Evolutionary conservation across 2,113 vertebrate species (phyloP), one percentile per base, ranked within the genome.

Genomic region (Etheostoma spectabile): DNA sequence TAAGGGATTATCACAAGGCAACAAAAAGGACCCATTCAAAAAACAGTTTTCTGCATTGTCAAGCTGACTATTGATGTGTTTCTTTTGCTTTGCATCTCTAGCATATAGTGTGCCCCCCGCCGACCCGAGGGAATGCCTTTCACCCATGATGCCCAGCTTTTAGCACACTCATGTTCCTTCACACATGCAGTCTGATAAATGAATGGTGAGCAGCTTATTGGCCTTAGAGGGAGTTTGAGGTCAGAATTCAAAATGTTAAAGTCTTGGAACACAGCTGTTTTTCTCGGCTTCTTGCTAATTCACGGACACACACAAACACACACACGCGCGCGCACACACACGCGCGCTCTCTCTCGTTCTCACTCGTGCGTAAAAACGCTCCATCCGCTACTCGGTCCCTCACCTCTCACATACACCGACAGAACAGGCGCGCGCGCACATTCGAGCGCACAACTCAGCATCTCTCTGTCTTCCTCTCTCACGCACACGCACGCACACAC

Each of bases 311-410:
- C 59, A 8, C 64, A 12, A 33, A 13, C 19, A n/a, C 35, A n/a
- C 35, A 42, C 35, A 61, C 59, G 35, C 33, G 35, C 24, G 35
- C 33, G 38, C 59, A 33, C 57, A 48, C 63, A 27, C 63, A 68
- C 19, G 6, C 33, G 4, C 64, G 2, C 46, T 6, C 51, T 30
- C 67, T 46, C 24, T 46, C 33, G 12, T 4, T 27, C 56, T 33
- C 61, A 52, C 59, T 61, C 74, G 62, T 69, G 77, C 80, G 82
- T 83, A 85, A 88, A 88, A 82, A 71, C 74, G 59, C 77, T 81
- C 62, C 63, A 57, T 74, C 35, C 33, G 38, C 22, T 24, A 48
- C 27, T 55, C 53, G 13, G 68, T 88, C 74, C 84, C 79, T 84
- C 80, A 79, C 57, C 76, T 82, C 82, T 60, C 61, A 70, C 85